Evolutionary conservation across 1,140 invertebrate species (phyloP), one percentile per base, ranked within the genome.

Genomic region (Rhopalosiphum maidis): DNA sequence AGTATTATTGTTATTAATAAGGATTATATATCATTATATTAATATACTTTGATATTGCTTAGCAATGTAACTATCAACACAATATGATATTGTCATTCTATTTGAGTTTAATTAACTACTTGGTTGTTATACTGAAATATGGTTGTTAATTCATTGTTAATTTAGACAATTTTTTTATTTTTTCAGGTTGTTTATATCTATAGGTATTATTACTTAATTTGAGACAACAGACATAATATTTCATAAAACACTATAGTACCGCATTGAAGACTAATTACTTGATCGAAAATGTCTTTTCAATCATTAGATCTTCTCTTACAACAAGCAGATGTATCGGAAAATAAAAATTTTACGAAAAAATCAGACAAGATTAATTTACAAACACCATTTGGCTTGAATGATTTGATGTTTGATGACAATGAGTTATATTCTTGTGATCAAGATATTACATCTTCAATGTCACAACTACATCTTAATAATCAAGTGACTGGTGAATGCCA

Each of bases 381-480:
- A 30, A 86, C 91, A 51, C 82, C 91, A 41, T 93, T 93, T 93
- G 82, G 91, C n/a, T 25, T 93, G 3, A 93, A 93, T 86, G 91
- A 93, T 86, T 93, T 93, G 37, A 93, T 93, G 91, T 93, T 93
- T 86, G 91, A 93, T 54, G 82, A 93, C 35, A 93, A 83, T 93
- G 91, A 93, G 7, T 15, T 93, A 86, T 86, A 86, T 93, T 86
- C 91, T 8, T 85, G 91, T 55, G 91, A 93, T 11, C 46, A 93
- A 85, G 37, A 93, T 3, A 37, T 93, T 85, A 15, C 91, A 8
- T 93, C 91, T 25, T 83, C 68, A n/a, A 85, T 93, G 90, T 83
- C 68, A 77, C 7, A 48, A 41, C 43, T 93, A 25, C 48, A 93
- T 37, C 48, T 93, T 51, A 37, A 86, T 9, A 51, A 37, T 18